Conservation (phyloP, 2,888 invertebrate species). For the Rhaphigaster nebulosa region DNA sequence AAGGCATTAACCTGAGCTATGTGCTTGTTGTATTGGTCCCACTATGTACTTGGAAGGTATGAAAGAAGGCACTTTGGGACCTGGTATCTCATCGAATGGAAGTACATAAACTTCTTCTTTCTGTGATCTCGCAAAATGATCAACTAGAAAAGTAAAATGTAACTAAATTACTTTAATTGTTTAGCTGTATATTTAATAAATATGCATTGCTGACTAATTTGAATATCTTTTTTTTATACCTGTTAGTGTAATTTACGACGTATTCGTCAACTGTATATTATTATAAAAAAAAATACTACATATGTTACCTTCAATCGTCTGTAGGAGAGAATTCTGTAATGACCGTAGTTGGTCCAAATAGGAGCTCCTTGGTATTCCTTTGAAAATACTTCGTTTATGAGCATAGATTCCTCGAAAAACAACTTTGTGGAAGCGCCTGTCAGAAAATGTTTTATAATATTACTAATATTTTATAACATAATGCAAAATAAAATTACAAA, state of each 20-base stretch:
- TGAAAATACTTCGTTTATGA: constrained; percentile 9
- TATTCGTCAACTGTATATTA: background rate
- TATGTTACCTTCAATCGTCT: background rate
- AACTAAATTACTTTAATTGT: background rate
- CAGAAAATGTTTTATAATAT: background rate
- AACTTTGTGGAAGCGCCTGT: constrained; percentile 22
- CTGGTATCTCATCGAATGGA: constrained; percentile 55
- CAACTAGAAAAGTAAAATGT: constrained; percentile 23
- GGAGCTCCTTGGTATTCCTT: constrained; percentile 1
- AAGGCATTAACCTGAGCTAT: background rate
- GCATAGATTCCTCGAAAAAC: constrained; percentile 16
- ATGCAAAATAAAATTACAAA: too few relatives aligned
- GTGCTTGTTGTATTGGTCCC: constrained; percentile 48
- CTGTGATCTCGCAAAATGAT: constrained; percentile 16
- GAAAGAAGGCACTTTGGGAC: constrained; percentile 15
- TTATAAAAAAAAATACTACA: background rate
- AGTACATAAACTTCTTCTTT: constrained; percentile 51
- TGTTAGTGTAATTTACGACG: background rate
- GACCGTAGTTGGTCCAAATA: background rate
- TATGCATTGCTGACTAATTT: background rate
- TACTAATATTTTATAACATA: background rate
- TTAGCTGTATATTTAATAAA: background rate
- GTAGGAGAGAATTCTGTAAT: background rate
- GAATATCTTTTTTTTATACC: too few relatives aligned
- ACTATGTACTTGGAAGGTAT: constrained; percentile 31